Base-by-base conservation (phyloP, 2,113 vertebrate species). In the Oreocharis arfaki region DNA sequence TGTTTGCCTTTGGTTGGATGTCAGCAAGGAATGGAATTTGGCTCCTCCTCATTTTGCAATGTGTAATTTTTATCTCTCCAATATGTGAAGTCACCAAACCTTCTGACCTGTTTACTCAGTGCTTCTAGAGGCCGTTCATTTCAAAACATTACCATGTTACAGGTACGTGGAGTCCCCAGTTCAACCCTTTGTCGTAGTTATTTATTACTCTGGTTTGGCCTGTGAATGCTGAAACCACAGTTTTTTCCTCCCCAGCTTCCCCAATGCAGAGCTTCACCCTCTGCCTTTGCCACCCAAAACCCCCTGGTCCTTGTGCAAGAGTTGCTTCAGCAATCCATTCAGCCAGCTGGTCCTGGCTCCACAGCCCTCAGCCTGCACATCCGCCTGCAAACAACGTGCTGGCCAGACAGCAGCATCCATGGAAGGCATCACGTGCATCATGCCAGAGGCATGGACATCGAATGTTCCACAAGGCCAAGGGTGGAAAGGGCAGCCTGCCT, bases 201-300 rank as follows among this genome's bases (percentile, higher is more conserved):
- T 82, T 96, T 91, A 95, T 95, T 96, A 91, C 68, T 94, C 65
- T 89, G 85, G 13, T 87, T 95, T 64, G 44, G 21, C 57, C 49
- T 65, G 20, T 47, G 56, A 92, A 24, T 75, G 83, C 79, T 78
- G 85, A 86, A 94, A 56, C 63, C 64, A 71, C 42, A 57, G 13
- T 22, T 88, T 69, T 63, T 77, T 63, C 67, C 10, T 10, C 27
- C 60, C 49, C 42, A 39, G 39, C 28, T 65, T 39, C 30, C 57
- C 35, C 39, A 21, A 28, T 59, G 59, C 61, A 59, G 60, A 47
- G 55, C 63, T 59, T 63, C 42, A 80, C 56, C 28, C 61, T 75
- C 65, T 74, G 56, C 21, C 39, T 93, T 70, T 75, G 49, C 53
- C n/a, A 39, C 65, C 41, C 2, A 3, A 69, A 67, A 6, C 2